Conservation (phyloP, 2,888 invertebrate genomes). For the Flabesymbios commensalis region DNA sequence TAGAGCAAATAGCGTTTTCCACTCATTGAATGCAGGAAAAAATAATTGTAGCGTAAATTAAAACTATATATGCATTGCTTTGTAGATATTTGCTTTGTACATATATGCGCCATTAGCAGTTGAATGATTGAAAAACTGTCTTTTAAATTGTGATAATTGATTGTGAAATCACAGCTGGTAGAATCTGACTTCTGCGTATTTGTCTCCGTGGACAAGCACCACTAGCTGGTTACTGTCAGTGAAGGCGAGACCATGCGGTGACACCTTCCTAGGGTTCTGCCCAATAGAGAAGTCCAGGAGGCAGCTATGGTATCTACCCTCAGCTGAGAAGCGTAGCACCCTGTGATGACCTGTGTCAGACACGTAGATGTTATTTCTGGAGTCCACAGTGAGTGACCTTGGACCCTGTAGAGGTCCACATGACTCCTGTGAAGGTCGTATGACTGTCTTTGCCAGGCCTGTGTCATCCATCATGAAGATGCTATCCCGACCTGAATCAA, state of each 20-base stretch:
- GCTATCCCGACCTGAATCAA: constrained; percentile 1
- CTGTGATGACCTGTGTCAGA: constrained; percentile 18
- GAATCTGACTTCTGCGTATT: constrained; percentile 19
- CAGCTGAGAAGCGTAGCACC: constrained; percentile 18
- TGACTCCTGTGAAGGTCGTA: constrained; percentile 9
- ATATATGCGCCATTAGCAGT: too few species aligned
- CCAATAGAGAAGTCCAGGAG: constrained; percentile 12
- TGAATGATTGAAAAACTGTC: too few species aligned
- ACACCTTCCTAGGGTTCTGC: background rate
- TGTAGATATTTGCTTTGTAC: too few species aligned
- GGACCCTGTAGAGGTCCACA: constrained; percentile 20
- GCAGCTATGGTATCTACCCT: constrained; percentile 11
- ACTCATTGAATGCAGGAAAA: too few species aligned
- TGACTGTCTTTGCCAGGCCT: background rate
- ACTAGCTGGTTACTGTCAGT: constrained; percentile 11
- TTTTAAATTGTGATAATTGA: too few species aligned
- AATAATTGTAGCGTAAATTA: too few species aligned
- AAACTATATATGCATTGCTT: too few species aligned
- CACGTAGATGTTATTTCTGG: constrained; percentile 15
- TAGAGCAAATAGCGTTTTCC: too few species aligned
- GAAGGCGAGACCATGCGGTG: constrained; percentile 4
- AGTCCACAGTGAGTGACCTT: constrained; percentile 15
- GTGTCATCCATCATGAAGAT: constrained; percentile 18
- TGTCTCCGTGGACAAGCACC: constrained; percentile 17
- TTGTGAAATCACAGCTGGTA: constrained; percentile 10